Evolutionary conservation across 2,113 vertebrate species (phyloP).

Genomic region (Cololabis saira): DNA sequence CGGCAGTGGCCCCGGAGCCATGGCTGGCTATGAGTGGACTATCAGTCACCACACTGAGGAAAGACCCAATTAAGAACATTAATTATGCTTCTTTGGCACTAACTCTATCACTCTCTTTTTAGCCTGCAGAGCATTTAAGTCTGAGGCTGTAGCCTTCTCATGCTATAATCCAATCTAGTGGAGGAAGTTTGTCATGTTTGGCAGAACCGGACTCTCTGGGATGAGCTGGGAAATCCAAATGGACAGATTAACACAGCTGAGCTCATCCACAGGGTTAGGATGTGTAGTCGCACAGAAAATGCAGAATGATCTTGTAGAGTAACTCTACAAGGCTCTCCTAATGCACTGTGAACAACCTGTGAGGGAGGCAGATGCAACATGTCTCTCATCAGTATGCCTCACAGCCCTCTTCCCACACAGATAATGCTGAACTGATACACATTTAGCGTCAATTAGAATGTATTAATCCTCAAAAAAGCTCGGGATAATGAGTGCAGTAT

Average conservation of each 20-base stretch:
- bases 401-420: constrained; percentile 58
- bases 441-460: constrained; percentile 57
- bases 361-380: constrained; percentile 69
- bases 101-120: constrained; percentile 73
- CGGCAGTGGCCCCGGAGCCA: constrained; percentile 63
- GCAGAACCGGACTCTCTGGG: constrained; percentile 63
- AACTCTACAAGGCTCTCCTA: constrained; percentile 61
- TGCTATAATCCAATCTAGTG: constrained; percentile 63
- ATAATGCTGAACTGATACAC: constrained; percentile 61
- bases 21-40: constrained; percentile 64
- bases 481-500: constrained; percentile 27
- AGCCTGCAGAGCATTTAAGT: constrained; percentile 68
- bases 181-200: constrained; percentile 79
- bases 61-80: constrained; percentile 77
- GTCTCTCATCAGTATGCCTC: constrained; percentile 62
- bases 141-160: constrained; percentile 39
- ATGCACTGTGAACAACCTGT: constrained; percentile 76
- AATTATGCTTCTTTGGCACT: constrained; percentile 78
- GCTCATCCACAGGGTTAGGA: constrained; percentile 67
- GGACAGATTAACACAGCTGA: constrained; percentile 56
- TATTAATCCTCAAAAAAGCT: constrained; percentile 28
- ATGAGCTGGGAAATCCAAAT: constrained; percentile 65
- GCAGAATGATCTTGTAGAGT: constrained; percentile 65
- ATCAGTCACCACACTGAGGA: constrained; percentile 64
- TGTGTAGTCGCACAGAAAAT: constrained; percentile 79